These are phyloP conservation scores for Prosapia bicincta DNA, from an alignment of 2,888 invertebrate genomes.

Conservation along the genomic window DNA sequence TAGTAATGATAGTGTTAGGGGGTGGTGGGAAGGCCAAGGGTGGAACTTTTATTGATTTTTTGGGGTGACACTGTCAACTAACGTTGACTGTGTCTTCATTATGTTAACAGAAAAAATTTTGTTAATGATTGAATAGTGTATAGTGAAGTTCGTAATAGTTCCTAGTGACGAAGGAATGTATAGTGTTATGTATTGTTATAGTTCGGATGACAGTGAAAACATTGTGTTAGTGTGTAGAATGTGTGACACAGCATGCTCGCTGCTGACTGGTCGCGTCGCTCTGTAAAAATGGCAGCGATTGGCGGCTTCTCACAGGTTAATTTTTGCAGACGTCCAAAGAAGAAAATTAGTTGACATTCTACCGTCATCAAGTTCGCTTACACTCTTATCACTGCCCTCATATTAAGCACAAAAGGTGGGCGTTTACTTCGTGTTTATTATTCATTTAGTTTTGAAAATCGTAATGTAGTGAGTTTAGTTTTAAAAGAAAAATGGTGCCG, in stretches of 20 bases:
- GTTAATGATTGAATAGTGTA: not conserved
- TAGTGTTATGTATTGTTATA: conserved; percentile 5
- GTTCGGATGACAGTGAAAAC: conserved; percentile 11
- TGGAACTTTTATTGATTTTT: conserved; percentile 58
- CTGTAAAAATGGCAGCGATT: conserved; percentile 53
- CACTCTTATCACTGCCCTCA: conserved; percentile 37
- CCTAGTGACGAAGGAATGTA: not conserved
- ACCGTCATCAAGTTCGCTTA: conserved; percentile 38
- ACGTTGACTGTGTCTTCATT: conserved; percentile 49
- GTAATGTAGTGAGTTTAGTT: conserved; percentile 26
- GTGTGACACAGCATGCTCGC: conserved; percentile 16
- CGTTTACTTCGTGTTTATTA: conserved; percentile 32
- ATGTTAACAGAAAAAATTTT: conserved; percentile 44
- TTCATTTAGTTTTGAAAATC: conserved; percentile 27
- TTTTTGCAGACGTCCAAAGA: conserved; percentile 53
- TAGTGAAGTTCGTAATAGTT: conserved; percentile 1
- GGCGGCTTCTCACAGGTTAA: conserved; percentile 50
- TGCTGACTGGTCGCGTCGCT: conserved; percentile 29
- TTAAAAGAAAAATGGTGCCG: conserved; percentile 35
- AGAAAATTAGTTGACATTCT: conserved; percentile 55
- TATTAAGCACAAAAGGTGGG: conserved; percentile 41
- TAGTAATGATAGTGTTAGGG: conserved; percentile 1
- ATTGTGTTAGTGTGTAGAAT: conserved; percentile 3
- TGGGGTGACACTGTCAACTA: conserved; percentile 62
- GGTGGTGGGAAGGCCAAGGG: conserved; percentile 13